Conservation (phyloP, 2,113 vertebrate genomes). For the Rhagologus leucostigma region DNA sequence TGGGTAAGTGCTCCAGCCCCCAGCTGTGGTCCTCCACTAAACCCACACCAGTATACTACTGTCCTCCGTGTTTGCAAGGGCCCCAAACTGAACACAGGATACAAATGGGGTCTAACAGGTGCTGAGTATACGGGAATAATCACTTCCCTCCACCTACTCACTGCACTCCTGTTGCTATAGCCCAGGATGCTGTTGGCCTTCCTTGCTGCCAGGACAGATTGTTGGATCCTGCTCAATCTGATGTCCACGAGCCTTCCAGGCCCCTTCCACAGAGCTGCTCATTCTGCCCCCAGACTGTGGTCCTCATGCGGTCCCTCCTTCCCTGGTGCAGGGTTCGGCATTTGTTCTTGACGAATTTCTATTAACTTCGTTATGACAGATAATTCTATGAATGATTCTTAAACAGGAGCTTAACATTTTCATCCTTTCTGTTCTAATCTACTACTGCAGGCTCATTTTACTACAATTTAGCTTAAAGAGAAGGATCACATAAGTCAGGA, state of each 20-base stretch:
- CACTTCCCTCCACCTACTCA: not conserved
- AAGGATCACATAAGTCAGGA: not conserved
- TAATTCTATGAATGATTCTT: not conserved
- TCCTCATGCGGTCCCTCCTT: not conserved
- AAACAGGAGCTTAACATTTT: not conserved
- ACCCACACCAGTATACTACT: not conserved
- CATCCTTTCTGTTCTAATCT: not conserved
- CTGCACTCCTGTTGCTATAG: not conserved
- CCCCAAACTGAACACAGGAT: not conserved
- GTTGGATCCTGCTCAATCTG: not conserved
- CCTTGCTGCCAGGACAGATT: not conserved
- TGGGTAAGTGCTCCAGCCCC: not conserved
- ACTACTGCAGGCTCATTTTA: not conserved
- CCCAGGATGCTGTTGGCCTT: not conserved
- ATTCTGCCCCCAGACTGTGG: not conserved
- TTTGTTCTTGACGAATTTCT: not conserved
- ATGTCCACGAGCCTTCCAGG: not conserved
- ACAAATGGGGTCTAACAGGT: not conserved
- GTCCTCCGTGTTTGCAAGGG: not conserved
- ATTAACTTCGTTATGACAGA: not conserved
- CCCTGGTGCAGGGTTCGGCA: not conserved
- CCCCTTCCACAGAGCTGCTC: not conserved
- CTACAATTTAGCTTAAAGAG: not conserved
- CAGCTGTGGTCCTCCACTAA: not conserved
- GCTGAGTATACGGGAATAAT: not conserved